Percentiles rank a stretch among this genome's conserved stretches.
phyloP scores from a whole-genome alignment of 2,888 invertebrate genomes.

The Euplagia quadripunctaria region DNA sequence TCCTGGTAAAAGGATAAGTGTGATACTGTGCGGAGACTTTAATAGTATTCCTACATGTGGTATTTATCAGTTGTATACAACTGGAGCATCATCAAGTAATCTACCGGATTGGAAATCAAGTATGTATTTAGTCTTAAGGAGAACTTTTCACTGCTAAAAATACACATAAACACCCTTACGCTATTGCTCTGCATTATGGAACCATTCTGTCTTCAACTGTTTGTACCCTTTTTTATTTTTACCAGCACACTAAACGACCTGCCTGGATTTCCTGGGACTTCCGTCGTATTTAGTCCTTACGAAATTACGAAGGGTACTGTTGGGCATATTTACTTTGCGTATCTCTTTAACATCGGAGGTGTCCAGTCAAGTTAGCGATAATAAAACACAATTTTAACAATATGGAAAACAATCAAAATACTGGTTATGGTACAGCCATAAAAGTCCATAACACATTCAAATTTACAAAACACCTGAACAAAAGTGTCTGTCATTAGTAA shows the following conservation, averaged over 20 bases:
- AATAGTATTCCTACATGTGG: conserved; percentile 95
- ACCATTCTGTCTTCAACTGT: not conserved
- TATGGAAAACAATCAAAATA: too few species aligned
- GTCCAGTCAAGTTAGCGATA: not conserved
- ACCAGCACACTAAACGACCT: not conserved
- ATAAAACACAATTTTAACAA: not conserved
- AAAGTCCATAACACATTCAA: too few species aligned
- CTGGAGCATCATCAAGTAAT: conserved; percentile 88
- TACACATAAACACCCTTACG: not conserved
- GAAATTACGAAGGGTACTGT: not conserved
- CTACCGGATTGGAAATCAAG: conserved; percentile 93
- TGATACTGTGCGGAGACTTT: conserved; percentile 97
- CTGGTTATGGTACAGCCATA: too few species aligned
- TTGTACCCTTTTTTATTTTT: not conserved
- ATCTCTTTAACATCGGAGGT: not conserved
- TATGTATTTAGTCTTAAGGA: conserved; percentile 78
- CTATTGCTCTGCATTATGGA: not conserved
- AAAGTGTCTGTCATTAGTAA: too few species aligned
- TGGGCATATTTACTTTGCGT: not conserved
- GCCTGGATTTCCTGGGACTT: not conserved
- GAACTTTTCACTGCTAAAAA: too few species aligned
- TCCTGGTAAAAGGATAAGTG: conserved; percentile 83
- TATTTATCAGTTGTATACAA: conserved; percentile 92
- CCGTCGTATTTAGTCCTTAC: not conserved
- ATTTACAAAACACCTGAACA: too few species aligned